These are phyloP conservation scores for Nyctibius bracteatus DNA, from an alignment of 2,113 vertebrate species.

Conservation along the genomic window DNA sequence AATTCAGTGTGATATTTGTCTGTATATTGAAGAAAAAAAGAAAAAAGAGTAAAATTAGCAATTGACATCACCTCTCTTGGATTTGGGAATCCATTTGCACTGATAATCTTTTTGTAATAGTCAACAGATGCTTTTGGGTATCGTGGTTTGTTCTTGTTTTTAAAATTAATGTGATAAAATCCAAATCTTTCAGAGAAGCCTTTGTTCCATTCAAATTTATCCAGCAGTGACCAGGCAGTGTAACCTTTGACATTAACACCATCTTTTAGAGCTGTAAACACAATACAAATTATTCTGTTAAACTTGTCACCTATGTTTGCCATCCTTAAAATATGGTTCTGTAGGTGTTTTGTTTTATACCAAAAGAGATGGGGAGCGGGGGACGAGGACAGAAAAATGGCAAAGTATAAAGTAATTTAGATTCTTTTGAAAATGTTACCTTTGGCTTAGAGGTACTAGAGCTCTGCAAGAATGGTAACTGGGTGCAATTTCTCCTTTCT, in stretches of 20 bases:
- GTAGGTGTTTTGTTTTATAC: not conserved
- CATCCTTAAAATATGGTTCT: not conserved
- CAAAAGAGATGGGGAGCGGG: not conserved
- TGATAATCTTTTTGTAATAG: conserved; percentile 86
- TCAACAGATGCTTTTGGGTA: conserved; percentile 90
- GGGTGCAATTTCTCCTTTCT: not conserved
- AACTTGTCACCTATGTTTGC: not conserved
- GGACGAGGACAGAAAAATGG: not conserved
- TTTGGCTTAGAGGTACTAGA: not conserved
- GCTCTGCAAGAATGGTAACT: not conserved
- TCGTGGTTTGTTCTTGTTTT: conserved; percentile 82
- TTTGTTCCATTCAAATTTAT: conserved; percentile 94
- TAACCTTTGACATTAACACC: conserved; percentile 88
- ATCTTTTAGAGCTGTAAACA: conserved; percentile 84
- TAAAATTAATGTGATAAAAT: conserved; percentile 88
- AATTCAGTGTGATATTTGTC: not conserved
- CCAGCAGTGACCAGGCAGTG: conserved; percentile 91
- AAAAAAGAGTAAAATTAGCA: not conserved
- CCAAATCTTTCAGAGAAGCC: conserved; percentile 90
- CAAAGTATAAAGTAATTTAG: not conserved
- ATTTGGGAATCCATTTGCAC: conserved; percentile 88
- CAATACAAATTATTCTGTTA: not conserved
- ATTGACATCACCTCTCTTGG: conserved; percentile 79
- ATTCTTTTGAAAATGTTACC: not conserved
- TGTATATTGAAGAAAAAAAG: not conserved